Conservation (phyloP, 23 tunicate genomes). For the Styela clava region DNA sequence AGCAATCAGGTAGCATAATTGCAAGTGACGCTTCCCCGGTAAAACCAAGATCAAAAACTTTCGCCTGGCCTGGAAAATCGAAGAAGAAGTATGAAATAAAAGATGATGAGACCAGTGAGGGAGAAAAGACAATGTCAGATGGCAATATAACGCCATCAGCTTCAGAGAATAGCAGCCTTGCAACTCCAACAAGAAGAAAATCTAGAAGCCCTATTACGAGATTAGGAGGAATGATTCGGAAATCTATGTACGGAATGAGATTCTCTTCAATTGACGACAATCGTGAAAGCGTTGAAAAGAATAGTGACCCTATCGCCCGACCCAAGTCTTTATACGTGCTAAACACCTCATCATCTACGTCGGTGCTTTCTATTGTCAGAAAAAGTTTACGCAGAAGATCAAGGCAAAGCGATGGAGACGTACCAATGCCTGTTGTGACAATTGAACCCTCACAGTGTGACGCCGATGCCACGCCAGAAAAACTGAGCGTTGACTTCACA, state of each 20-base stretch:
- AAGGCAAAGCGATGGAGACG: neutral
- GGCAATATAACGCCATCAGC: neutral
- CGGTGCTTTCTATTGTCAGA: conserved; percentile 2
- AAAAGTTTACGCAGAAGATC: neutral
- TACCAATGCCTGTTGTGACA: neutral
- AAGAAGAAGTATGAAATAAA: neutral
- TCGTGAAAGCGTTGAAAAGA: neutral
- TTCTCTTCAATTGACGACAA: conserved; percentile 5
- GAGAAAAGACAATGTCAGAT: neutral
- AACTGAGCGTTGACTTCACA: neutral
- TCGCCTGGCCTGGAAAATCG: neutral
- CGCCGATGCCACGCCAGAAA: neutral
- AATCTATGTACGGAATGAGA: neutral
- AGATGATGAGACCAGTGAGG: neutral
- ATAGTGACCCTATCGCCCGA: neutral
- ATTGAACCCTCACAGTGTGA: neutral
- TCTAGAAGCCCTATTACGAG: neutral
- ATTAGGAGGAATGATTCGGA: neutral
- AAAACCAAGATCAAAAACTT: neutral
- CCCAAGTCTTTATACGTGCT: neutral
- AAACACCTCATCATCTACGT: neutral
- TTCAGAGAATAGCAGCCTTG: neutral
- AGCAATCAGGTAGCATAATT: too few species aligned
- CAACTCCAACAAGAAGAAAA: neutral
- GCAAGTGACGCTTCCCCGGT: neutral